These are phyloP conservation scores for Caenorhabditis plicata DNA, from an alignment of 2,888 invertebrate genomes.

Conservation along the genomic window DNA sequence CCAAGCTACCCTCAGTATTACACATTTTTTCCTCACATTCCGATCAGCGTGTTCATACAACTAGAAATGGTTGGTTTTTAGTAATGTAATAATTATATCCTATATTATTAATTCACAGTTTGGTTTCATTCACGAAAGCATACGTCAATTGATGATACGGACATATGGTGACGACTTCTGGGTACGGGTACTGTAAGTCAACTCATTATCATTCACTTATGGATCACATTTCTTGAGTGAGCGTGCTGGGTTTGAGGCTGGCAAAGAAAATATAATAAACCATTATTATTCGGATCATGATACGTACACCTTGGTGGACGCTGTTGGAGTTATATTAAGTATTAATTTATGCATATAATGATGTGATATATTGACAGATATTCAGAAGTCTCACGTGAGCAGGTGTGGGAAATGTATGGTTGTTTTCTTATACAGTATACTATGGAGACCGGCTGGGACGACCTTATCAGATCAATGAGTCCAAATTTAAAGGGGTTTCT, in stretches of 20 bases:
- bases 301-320: constrained; percentile 59
- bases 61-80: too few species aligned
- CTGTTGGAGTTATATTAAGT: constrained; percentile 57
- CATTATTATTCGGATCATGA: constrained; percentile 63
- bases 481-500: constrained; percentile 76
- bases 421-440: constrained; percentile 62
- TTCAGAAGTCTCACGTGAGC: constrained; percentile 58
- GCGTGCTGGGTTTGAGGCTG: constrained; percentile 59
- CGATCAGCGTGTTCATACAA: too few species aligned
- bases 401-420: constrained; percentile 64
- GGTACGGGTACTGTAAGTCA: constrained; percentile 54
- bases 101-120: constrained; percentile 41
- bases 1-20: too few species aligned
- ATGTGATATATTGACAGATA: not conserved
- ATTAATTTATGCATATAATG: not conserved
- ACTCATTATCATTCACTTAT: not conserved
- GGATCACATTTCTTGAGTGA: constrained; percentile 17
- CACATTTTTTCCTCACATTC: too few species aligned
- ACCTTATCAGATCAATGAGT: constrained; percentile 59
- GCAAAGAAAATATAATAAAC: constrained; percentile 64
- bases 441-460: constrained; percentile 64
- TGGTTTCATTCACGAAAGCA: constrained; percentile 64
- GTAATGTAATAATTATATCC: too few species aligned
- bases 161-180: constrained; percentile 63
- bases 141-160: constrained; percentile 57